A percentile compares a stretch with the other conserved stretches of the same genome.
These are phyloP conservation scores for Turritopsis rubra DNA, from an alignment of 30 jellyfish, hydroid and myxozoan species.

Conservation along the genomic window DNA sequence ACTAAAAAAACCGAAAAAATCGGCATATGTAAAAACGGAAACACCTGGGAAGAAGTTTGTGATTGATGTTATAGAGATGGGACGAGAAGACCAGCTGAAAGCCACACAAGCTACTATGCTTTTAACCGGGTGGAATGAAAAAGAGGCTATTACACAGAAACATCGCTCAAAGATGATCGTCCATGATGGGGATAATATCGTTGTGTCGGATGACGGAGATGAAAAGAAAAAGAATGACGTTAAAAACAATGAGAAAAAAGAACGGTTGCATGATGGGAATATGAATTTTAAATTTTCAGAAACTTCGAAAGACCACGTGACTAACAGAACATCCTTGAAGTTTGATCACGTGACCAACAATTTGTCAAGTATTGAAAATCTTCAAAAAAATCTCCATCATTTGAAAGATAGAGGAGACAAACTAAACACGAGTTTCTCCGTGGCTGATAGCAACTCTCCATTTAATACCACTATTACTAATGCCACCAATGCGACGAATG, in stretches of 20 bases:
- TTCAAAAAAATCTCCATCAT: background rate
- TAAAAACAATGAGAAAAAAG: background rate
- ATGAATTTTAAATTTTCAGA: background rate
- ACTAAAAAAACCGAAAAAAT: background rate
- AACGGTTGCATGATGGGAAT: background rate
- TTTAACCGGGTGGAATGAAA: background rate
- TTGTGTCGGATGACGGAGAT: background rate
- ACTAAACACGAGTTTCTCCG: background rate
- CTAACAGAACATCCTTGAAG: too few species aligned
- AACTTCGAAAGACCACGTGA: background rate
- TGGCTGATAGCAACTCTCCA: background rate
- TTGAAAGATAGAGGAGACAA: background rate
- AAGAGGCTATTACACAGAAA: background rate
- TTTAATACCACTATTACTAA: background rate
- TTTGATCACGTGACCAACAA: background rate
- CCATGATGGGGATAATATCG: background rate
- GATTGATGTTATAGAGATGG: background rate
- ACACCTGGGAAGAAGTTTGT: background rate
- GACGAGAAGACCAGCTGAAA: background rate
- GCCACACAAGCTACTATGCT: background rate
- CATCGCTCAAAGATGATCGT: background rate
- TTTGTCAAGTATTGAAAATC: background rate
- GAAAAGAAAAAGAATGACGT: background rate
- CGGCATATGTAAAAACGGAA: background rate
- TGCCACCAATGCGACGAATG: background rate